A percentile compares a stretch with the other conserved stretches of the same genome.
These are phyloP conservation scores for Cantharis rustica DNA, from an alignment of 2,888 invertebrate genomes.

Conservation along the genomic window DNA sequence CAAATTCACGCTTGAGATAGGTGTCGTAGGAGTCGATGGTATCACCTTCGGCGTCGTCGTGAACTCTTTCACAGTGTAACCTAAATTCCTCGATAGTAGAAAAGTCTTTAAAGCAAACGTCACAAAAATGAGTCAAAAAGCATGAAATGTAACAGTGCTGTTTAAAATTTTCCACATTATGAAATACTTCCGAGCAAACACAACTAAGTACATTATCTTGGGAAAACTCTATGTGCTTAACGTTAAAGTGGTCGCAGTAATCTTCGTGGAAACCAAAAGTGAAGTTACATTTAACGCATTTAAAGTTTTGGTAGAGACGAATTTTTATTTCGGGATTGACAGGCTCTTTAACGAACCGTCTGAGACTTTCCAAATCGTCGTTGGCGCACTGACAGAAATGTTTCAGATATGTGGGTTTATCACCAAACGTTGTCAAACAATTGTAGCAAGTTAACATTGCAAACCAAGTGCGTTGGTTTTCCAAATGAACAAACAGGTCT, in stretches of 20 bases:
- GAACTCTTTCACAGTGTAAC: conserved; percentile 46
- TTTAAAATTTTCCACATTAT: conserved; percentile 47
- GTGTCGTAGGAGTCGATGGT: conserved; percentile 30
- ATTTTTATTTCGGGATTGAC: conserved; percentile 48
- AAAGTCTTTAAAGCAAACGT: conserved; percentile 50
- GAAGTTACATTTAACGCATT: conserved; percentile 49
- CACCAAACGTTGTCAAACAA: conserved; percentile 63
- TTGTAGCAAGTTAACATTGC: conserved; percentile 68
- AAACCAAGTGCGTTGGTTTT: conserved; percentile 54
- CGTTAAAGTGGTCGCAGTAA: conserved; percentile 50
- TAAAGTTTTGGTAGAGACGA: conserved; percentile 51
- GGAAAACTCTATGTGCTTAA: conserved; percentile 42
- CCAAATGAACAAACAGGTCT: conserved; percentile 49
- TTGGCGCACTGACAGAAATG: conserved; percentile 46
- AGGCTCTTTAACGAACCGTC: conserved; percentile 45
- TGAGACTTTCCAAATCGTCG: conserved; percentile 43
- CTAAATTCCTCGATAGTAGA: conserved; percentile 48
- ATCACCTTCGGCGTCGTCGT: conserved; percentile 46
- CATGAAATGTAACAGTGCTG: conserved; percentile 49
- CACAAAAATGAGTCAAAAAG: conserved; percentile 51
- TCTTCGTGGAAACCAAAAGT: conserved; percentile 51
- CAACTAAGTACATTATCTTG: conserved; percentile 42
- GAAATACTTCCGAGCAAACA: conserved; percentile 44
- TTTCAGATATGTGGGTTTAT: conserved; percentile 48
- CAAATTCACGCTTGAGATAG: conserved; percentile 35